Evolutionary conservation across 2,113 vertebrate species (phyloP).

Genomic region (Tetraodon nigroviridis): DNA sequence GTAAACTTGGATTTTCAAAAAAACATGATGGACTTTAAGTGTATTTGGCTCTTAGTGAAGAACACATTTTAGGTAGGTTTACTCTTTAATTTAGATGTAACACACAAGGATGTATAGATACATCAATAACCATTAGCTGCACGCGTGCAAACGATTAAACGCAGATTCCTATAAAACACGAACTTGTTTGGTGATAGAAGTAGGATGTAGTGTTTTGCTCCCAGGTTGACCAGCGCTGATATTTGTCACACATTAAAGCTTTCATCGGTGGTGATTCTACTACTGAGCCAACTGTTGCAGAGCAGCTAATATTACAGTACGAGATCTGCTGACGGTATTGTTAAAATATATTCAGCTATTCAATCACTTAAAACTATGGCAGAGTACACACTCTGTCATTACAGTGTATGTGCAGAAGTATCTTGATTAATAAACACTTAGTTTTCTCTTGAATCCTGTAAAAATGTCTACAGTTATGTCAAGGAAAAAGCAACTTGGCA

Average conservation of each 20-base stretch:
- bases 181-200: neutral
- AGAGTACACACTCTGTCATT: neutral
- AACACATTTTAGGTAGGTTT: neutral
- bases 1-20: too few species aligned
- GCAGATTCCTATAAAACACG: neutral
- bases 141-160: slow-evolving; percentile 9
- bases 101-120: slow-evolving; percentile 26
- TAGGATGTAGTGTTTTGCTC: neutral
- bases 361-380: neutral
- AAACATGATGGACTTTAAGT: too few species aligned
- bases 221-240: too few species aligned
- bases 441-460: neutral
- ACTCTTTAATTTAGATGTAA: slow-evolving; percentile 50
- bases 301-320: slow-evolving; percentile 36
- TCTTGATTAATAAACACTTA: slow-evolving; percentile 8
- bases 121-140: slow-evolving; percentile 13
- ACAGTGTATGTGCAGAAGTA: slow-evolving; percentile 11
- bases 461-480: neutral
- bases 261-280: neutral
- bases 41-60: too few species aligned
- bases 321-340: slow-evolving; percentile 3
- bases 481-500: neutral
- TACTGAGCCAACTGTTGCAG: neutral
- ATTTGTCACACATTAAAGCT: neutral
- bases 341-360: too few species aligned